phyloP scores from a whole-genome alignment of 1,140 invertebrate species.

The Sycophaga agraensis region DNA sequence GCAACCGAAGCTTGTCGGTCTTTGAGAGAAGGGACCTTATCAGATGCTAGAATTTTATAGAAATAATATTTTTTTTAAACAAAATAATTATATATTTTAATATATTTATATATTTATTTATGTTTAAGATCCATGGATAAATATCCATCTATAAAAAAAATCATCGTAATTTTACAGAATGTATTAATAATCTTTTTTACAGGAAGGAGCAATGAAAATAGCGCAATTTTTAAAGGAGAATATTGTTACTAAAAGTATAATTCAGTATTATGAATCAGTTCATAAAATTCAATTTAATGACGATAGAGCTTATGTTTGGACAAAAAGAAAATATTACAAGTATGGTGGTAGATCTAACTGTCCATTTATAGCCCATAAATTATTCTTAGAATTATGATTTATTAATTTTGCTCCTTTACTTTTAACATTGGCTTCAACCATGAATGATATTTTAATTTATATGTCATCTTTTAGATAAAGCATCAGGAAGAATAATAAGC shows the following conservation, averaged over 20 bases:
- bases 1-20: no score
- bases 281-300: constrained; percentile 34
- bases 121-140: no score
- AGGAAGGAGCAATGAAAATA: constrained; percentile 34
- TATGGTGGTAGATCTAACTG: constrained; percentile 3
- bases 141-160: no score
- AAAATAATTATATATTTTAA: no score
- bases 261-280: constrained; percentile 32
- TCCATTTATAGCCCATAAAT: background rate
- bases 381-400: background rate
- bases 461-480: no score
- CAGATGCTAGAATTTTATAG: no score
- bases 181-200: background rate
- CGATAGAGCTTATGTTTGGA: constrained; percentile 31
- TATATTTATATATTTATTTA: no score
- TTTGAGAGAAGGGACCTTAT: no score
- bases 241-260: constrained; percentile 22
- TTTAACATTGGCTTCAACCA: no score
- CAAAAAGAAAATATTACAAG: constrained; percentile 33
- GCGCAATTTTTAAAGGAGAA: constrained; percentile 29
- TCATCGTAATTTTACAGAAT: background rate
- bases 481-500: no score
- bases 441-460: no score
- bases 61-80: no score
- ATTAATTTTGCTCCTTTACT: background rate